Evolutionary conservation across 92 coral and sea anemone species (phyloP).

Genomic region (Blastomussa wellsi): DNA sequence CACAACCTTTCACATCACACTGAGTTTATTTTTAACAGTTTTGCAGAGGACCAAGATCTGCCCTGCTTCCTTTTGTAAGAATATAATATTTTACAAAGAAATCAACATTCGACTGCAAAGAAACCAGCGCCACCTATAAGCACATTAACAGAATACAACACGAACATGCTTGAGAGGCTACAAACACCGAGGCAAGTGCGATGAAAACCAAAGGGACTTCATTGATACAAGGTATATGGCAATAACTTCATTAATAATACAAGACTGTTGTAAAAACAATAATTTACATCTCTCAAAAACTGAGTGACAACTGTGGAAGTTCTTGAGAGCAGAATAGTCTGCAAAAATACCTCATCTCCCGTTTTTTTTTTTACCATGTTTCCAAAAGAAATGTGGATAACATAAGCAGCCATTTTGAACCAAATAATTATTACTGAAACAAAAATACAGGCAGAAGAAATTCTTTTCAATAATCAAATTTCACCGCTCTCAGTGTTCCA

Average conservation of each 20-base stretch:
- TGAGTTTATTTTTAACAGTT: conserved; percentile 1
- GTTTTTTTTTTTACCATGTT: background rate
- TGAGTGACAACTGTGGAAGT: conserved; percentile 1
- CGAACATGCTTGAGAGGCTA: background rate
- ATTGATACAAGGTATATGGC: background rate
- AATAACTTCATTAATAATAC: conserved; percentile 3
- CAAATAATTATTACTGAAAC: background rate
- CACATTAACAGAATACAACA: background rate
- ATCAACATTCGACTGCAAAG: background rate
- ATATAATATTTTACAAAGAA: background rate
- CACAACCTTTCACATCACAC: background rate
- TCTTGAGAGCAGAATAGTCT: background rate
- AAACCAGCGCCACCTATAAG: background rate
- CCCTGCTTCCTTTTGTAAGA: background rate
- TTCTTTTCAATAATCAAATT: background rate
- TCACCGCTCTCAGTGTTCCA: too few species aligned
- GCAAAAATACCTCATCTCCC: background rate
- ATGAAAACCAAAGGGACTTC: background rate
- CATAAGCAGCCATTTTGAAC: background rate
- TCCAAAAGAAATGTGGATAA: conserved; percentile 15
- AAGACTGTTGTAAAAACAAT: conserved; percentile 17
- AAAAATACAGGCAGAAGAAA: background rate
- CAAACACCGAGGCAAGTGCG: background rate
- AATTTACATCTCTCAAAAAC: conserved; percentile 38
- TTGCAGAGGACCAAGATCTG: background rate